Evolutionary conservation across 2,113 vertebrate species (phyloP), one percentile per base, ranked within the genome.

Genomic region (Cettia cetti): DNA sequence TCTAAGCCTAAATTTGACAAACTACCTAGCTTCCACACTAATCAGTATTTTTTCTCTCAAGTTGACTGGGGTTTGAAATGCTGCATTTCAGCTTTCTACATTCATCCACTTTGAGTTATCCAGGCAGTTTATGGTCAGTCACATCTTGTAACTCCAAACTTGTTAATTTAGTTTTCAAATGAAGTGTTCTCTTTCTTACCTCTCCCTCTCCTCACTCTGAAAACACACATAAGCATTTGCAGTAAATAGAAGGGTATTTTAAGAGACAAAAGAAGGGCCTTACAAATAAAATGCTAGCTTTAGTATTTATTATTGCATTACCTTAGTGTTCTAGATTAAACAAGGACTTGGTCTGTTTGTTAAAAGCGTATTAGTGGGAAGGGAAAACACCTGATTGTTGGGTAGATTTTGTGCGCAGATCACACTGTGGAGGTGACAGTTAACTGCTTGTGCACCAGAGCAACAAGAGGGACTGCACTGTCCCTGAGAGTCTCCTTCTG

Each of bases 291-390:
- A 27, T 20, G 7, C 15, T 22, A n/a, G 9, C 15, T 85, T 61
- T 31, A 40, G 16, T 31, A n/a, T 35, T 35, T 61, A 16, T 60
- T 80, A 37, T 15, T 15, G 26, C n/a, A 57, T 66, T 53, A n/a
- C 8, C 33, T 54, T 27, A 17, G 7, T 14, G 2, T 44, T n/a
- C 33, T 30, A 42, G 33, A 16, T 33, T 7, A 18, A 44, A 49
- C 20, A 22, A 28, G 33, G 27, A 30, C 0, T 0, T 23, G 28
- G 18, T 26, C 30, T 42, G 14, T 59, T 59, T 11, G 11, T 7
- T 26, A 24, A n/a, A 59, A 75, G 5, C 6, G 7, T 2, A 2
- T 40, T 60, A 7, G 26, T 0, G 0, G 30, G 45, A 37, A n/a
- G 31, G 22, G 19, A 4, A 39, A 87, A n/a, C 15, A n/a, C 15